phyloP scores from a whole-genome alignment of 2,113 vertebrate species.

The Oncorhynchus keta region DNA sequence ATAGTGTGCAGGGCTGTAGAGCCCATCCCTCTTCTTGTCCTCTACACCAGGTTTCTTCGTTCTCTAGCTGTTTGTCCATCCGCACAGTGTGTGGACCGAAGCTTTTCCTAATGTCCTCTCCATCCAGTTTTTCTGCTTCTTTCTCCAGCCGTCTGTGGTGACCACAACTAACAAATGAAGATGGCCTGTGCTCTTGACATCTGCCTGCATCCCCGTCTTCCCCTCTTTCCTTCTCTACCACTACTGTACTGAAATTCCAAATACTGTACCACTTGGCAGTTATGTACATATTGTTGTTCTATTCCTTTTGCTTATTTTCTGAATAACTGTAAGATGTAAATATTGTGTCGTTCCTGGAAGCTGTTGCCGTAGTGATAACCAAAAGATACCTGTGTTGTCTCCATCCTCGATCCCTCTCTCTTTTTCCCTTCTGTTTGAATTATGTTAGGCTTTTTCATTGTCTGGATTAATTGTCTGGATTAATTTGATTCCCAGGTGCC shows the following conservation, averaged over 20 bases:
- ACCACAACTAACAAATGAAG: background rate
- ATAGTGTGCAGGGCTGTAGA: background rate
- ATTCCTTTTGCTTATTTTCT: no score
- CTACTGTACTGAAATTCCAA: no score
- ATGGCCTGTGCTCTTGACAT: background rate
- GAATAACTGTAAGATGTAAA: no score
- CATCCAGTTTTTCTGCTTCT: background rate
- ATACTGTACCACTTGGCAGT: no score
- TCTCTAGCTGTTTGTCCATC: background rate
- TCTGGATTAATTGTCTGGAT: constrained; percentile 28
- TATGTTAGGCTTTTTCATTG: constrained; percentile 10
- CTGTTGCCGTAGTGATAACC: no score
- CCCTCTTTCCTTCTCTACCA: background rate
- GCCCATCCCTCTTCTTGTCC: background rate
- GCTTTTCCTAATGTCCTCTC: background rate
- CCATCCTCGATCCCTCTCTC: no score
- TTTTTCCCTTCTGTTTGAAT: constrained; percentile 13
- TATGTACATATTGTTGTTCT: no score
- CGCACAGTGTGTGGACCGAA: no score
- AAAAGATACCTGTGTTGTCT: no score
- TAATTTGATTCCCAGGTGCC: constrained; percentile 16
- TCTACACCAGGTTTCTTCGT: background rate
- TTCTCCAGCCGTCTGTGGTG: background rate
- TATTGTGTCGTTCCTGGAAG: no score
- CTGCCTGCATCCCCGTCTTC: background rate